Conservation (phyloP, 2,113 vertebrate genomes). For the Laterallus jamaicensis region DNA sequence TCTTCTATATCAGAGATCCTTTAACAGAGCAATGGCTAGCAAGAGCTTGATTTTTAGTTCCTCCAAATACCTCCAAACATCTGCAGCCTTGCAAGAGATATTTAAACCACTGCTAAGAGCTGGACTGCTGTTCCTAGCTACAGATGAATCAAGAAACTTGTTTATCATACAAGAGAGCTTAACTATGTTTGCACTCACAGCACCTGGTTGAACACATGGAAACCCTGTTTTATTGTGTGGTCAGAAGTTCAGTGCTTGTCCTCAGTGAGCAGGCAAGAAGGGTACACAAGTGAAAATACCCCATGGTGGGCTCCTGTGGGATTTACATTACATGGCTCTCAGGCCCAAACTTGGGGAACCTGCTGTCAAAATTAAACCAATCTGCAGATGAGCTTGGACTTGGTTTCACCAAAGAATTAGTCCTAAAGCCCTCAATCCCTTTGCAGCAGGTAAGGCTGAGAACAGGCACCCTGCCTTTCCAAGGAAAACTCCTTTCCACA, state of each 20-base stretch:
- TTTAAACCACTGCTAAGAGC: not conserved
- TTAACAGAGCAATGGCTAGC: not conserved
- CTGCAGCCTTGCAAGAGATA: not conserved
- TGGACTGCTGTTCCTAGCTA: not conserved
- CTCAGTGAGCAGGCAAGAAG: not conserved
- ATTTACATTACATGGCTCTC: not conserved
- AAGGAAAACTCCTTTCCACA: not conserved
- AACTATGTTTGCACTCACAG: not conserved
- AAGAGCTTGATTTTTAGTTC: not conserved
- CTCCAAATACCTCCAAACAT: not conserved
- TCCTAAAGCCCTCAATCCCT: not conserved
- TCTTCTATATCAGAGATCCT: not conserved
- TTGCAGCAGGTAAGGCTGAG: not conserved
- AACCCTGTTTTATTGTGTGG: not conserved
- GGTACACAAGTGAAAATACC: not conserved
- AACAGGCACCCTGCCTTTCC: not conserved
- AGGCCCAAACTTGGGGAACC: not conserved
- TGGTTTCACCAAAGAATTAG: not conserved
- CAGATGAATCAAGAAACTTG: not conserved
- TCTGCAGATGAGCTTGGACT: not conserved
- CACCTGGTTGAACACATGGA: not conserved
- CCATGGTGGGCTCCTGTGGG: accelerated
- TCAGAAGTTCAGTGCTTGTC: not conserved
- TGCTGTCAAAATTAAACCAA: not conserved
- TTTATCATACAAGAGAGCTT: not conserved